Evolutionary conservation across 2,888 invertebrate species (phyloP).

Genomic region (Nipponacmea schrenckii): DNA sequence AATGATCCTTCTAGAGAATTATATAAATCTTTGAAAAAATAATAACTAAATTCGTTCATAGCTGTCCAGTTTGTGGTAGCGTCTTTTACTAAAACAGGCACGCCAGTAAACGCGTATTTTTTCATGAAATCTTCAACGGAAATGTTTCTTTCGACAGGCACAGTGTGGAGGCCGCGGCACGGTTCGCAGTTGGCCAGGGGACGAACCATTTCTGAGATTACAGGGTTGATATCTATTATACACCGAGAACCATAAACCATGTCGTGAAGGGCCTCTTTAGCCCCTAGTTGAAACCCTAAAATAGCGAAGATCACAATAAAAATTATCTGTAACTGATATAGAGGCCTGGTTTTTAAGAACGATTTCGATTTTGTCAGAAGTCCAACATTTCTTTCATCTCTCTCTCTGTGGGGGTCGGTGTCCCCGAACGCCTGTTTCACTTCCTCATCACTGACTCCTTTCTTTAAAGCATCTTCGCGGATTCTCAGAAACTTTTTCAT

Average conservation of each 20-base stretch:
- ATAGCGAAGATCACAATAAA: conserved; percentile 19
- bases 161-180: conserved; percentile 75
- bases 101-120: conserved; percentile 79
- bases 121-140: conserved; percentile 78
- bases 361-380: not conserved
- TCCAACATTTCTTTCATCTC: not conserved
- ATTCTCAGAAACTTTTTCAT: conserved; percentile 22
- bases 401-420: not conserved
- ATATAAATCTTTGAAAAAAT: conserved; percentile 82
- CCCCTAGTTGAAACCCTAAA: conserved; percentile 16
- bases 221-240: conserved; percentile 38
- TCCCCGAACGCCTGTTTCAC: conserved; percentile 14
- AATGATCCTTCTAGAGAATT: conserved; percentile 67
- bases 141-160: conserved; percentile 77
- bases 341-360: not conserved
- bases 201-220: conserved; percentile 72
- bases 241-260: conserved; percentile 33
- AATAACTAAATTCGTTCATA: conserved; percentile 79
- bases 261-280: conserved; percentile 23
- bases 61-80: conserved; percentile 86
- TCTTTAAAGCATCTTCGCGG: conserved; percentile 19
- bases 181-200: conserved; percentile 84
- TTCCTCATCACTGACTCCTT: conserved; percentile 24
- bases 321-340: conserved; percentile 19
- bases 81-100: conserved; percentile 87